Evolutionary conservation across 2,797 vertebrate genomes (phyloP), one percentile per base, ranked within the genome.

Genomic region (Podargus strigoides): DNA sequence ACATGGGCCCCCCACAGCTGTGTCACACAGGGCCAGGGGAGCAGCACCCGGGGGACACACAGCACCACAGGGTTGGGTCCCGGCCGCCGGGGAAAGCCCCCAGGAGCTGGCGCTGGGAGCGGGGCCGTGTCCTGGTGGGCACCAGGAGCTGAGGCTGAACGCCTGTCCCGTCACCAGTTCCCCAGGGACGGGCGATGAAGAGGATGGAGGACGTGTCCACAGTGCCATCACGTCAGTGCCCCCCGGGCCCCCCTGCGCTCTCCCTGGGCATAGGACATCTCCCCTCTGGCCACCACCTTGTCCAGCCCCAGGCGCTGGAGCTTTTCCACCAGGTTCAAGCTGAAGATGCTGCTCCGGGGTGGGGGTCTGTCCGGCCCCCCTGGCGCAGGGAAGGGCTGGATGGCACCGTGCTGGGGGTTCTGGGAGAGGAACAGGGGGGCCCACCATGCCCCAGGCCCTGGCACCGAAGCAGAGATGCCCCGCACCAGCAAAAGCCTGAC

Each of bases 271-370:
- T 15, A 67, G 59, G 95, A 85, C 7, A 3, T 87, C 15, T 96
- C 93, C 44, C 98, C 98, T 92, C 97, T 95, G 59, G 98, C 98
- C 80, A 98, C 98, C 95, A 98, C 97, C 75, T 95, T 97, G 96
- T 98, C 97, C 94, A 99, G 85, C n/a, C 98, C 98, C 79, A 99
- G 97, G 53, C 92, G 94, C 88, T 86, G 96, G 74, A 99, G 97
- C 95, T 99, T 99, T 76, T 98, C 98, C 67, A 98, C 98, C 87
- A 98, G 91, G 96, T 98, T 98, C 94, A 98, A 89, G 93, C 98
- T 98, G 90, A 99, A 99, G 97, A 97, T 91, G 89, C 93, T 98
- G 87, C 85, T 96, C 50, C 26, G 39, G 59, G 44, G 26, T 0
- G 7, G 5, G 18, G 60, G 6, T 27, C 77, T 15, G 1, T 46